Percentiles rank a stretch among this genome's conserved stretches.
phyloP scores from a whole-genome alignment of 2,113 vertebrate species.

The Anguilla rostrata region DNA sequence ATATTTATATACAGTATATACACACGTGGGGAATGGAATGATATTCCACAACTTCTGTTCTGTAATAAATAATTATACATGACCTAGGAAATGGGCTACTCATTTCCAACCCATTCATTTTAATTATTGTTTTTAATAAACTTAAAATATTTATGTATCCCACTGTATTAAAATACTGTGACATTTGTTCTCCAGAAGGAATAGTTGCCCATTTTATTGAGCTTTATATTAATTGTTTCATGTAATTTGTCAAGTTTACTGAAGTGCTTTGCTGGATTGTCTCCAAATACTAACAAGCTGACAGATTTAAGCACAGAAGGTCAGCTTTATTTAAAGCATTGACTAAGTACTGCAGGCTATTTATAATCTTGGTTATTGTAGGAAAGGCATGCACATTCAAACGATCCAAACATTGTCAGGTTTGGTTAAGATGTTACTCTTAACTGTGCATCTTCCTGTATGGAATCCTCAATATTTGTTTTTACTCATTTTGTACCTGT shows the following conservation, averaged over 20 bases:
- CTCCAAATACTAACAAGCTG: slow-evolving; percentile 78
- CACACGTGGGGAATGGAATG: too few species aligned
- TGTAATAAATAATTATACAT: slow-evolving; percentile 7
- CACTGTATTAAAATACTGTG: slow-evolving; percentile 47
- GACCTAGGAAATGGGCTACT: not conserved
- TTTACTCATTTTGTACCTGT: not conserved
- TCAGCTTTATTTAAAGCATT: slow-evolving; percentile 66
- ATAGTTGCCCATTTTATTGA: slow-evolving; percentile 54
- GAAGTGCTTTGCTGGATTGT: slow-evolving; percentile 79
- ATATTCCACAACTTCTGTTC: not conserved
- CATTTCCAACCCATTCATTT: slow-evolving; percentile 24
- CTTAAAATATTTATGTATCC: slow-evolving; percentile 44
- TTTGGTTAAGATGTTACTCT: not conserved
- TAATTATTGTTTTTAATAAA: slow-evolving; percentile 35
- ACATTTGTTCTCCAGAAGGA: slow-evolving; percentile 40
- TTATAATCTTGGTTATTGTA: slow-evolving; percentile 67
- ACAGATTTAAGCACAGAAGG: slow-evolving; percentile 79
- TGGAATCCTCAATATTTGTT: not conserved
- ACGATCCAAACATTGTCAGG: not conserved
- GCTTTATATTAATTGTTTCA: slow-evolving; percentile 72
- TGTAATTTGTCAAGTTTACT: slow-evolving; percentile 74
- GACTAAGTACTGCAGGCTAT: slow-evolving; percentile 58
- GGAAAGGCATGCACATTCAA: slow-evolving; percentile 42
- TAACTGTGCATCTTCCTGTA: not conserved
- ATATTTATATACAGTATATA: not conserved